phyloP scores from a whole-genome alignment of 2,113 vertebrate genomes.

The Pontoporia blainvillei region DNA sequence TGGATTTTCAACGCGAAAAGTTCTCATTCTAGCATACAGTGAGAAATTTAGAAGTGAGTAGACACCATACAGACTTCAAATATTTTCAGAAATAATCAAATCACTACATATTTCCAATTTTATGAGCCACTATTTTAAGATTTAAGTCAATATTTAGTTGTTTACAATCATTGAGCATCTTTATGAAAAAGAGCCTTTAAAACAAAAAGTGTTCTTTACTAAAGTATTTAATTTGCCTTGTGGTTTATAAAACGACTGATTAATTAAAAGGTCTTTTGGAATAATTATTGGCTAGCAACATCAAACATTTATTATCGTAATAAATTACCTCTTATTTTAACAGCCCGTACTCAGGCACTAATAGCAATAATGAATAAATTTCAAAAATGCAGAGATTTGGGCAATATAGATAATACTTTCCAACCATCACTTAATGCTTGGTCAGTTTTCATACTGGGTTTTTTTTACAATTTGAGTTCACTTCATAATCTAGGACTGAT shows the following conservation, averaged over 20 bases:
- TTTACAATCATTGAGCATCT: neutral
- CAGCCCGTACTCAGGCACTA: neutral
- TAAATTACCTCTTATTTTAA: constrained; percentile 27
- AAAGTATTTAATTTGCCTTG: neutral
- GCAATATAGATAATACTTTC: neutral
- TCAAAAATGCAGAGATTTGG: neutral
- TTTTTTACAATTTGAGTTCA: constrained; percentile 17
- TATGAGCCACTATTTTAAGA: neutral
- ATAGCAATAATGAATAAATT: constrained; percentile 5
- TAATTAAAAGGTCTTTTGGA: constrained; percentile 35
- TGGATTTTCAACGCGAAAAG: neutral
- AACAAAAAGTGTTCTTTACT: neutral
- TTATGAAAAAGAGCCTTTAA: neutral
- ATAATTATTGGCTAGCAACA: constrained; percentile 27
- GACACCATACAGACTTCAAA: neutral
- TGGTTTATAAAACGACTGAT: neutral
- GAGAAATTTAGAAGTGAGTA: neutral
- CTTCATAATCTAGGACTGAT: neutral
- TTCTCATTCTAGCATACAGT: neutral
- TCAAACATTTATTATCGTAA: constrained; percentile 5
- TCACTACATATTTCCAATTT: neutral
- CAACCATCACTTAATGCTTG: neutral
- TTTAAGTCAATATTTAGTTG: neutral
- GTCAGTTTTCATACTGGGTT: neutral
- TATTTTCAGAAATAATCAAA: neutral